These are phyloP conservation scores for Linyphia triangularis DNA, from an alignment of 2,888 invertebrate genomes.

Conservation along the genomic window DNA sequence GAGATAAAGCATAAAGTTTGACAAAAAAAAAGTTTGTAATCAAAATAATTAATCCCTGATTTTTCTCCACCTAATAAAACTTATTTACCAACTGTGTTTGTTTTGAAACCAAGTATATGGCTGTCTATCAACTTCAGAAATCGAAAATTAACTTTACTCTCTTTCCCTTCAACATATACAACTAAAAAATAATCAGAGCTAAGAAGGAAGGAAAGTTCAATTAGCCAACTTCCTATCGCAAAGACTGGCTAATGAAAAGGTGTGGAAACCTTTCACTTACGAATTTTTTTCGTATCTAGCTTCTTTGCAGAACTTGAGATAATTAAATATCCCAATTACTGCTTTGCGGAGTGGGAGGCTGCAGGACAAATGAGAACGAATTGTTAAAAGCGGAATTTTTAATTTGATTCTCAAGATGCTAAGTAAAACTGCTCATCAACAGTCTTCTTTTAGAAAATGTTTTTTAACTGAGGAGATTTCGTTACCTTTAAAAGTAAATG, in stretches of 20 bases:
- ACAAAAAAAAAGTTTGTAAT: too few relatives aligned
- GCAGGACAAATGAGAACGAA: neutral
- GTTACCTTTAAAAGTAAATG: neutral
- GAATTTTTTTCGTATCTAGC: neutral
- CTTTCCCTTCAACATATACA: neutral
- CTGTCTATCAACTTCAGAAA: too few relatives aligned
- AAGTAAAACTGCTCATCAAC: slow-evolving; percentile 24
- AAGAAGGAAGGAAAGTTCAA: neutral
- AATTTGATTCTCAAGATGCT: neutral
- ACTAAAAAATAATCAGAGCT: neutral
- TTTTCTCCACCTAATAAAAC: too few relatives aligned
- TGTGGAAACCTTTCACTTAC: slow-evolving; percentile 5
- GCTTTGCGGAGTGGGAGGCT: too few relatives aligned
- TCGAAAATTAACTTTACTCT: neutral
- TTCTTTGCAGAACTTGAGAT: slow-evolving; percentile 12
- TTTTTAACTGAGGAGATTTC: neutral
- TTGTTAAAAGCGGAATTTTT: neutral
- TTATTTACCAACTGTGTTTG: too few relatives aligned
- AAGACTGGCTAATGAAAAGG: slow-evolving; percentile 7
- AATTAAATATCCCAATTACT: slow-evolving; percentile 27
- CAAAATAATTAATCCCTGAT: too few relatives aligned
- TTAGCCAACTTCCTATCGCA: neutral
- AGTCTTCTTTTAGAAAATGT: neutral
- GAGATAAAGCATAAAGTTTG: too few relatives aligned
- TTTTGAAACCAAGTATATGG: too few relatives aligned